Percentiles rank a stretch among this genome's conserved stretches.
phyloP scores from a whole-genome alignment of 2,113 vertebrate species.

The Accipiter virgatus region DNA sequence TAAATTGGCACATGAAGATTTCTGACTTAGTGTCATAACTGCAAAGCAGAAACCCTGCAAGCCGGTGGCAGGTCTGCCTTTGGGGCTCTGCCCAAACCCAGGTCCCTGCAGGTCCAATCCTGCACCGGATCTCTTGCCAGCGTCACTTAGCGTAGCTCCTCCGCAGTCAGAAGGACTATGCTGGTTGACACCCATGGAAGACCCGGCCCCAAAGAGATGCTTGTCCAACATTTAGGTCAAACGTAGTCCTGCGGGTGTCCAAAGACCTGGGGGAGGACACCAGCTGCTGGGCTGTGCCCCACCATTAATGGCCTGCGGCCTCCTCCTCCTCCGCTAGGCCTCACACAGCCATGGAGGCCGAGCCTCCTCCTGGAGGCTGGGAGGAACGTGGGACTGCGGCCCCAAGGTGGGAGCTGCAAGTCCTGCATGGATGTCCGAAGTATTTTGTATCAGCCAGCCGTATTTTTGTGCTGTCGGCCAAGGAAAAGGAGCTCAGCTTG shows the following conservation, averaged over 20 bases:
- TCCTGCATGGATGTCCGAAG: not conserved
- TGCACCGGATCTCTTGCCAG: not conserved
- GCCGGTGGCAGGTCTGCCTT: not conserved
- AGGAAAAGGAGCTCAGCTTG: not conserved
- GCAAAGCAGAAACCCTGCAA: not conserved
- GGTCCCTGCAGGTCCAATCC: not conserved
- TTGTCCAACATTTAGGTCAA: not conserved
- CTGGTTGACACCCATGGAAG: not conserved
- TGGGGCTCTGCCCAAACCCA: not conserved
- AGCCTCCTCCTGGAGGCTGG: fast-evolving
- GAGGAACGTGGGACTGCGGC: fast-evolving
- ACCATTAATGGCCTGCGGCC: not conserved
- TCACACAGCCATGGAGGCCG: not conserved
- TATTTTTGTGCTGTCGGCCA: not conserved
- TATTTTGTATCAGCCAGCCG: not conserved
- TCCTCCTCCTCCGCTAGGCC: not conserved
- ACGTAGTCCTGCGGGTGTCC: not conserved
- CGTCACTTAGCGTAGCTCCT: not conserved
- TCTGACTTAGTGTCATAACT: not conserved
- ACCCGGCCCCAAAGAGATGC: not conserved
- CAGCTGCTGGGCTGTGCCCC: not conserved
- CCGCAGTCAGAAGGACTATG: not conserved
- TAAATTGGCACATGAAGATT: slow-evolving; percentile 34
- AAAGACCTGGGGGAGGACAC: not conserved
- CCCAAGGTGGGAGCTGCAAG: not conserved